These are phyloP conservation scores for Orycteropus afer DNA, from an alignment of 2,113 vertebrate genomes.

Conservation along the genomic window DNA sequence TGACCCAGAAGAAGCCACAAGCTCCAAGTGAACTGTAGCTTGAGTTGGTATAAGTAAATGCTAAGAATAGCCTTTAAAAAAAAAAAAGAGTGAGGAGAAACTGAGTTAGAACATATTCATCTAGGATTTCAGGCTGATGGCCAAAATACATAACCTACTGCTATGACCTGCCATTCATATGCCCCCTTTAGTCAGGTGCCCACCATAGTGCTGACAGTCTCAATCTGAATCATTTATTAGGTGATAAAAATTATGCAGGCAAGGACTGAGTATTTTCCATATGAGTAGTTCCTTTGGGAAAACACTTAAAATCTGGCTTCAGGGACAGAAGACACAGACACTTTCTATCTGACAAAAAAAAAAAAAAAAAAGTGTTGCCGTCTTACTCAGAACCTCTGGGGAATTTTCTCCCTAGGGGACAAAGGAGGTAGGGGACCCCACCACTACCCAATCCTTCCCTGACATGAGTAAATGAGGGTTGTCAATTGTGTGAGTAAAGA, in stretches of 20 bases:
- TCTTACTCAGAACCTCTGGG: not conserved
- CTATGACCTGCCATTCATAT: not conserved
- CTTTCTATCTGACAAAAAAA: slow-evolving; percentile 49
- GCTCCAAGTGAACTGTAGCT: slow-evolving; percentile 19
- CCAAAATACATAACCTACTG: not conserved
- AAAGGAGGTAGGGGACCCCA: not conserved
- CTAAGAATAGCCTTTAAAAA: not conserved
- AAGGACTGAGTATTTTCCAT: slow-evolving; percentile 19
- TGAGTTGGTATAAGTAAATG: not conserved
- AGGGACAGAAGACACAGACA: slow-evolving; percentile 42
- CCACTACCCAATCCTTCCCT: not conserved
- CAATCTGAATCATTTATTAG: slow-evolving; percentile 40
- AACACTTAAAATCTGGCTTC: slow-evolving; percentile 54
- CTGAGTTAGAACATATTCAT: slow-evolving; percentile 28
- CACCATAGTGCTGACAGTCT: not conserved
- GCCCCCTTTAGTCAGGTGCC: not conserved
- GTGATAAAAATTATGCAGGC: slow-evolving; percentile 32
- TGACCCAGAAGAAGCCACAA: slow-evolving; percentile 22
- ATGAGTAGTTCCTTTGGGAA: slow-evolving; percentile 10
- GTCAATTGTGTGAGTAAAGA: not conserved
- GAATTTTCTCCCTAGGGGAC: not conserved
- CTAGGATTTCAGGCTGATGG: not conserved
- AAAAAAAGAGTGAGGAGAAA: not conserved
- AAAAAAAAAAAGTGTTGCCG: not conserved
- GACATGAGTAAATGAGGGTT: slow-evolving; percentile 16